A percentile compares a stretch with the other conserved stretches of the same genome.
phyloP scores from a whole-genome alignment of 2,797 vertebrate genomes.

The Champsocephalus esox region DNA sequence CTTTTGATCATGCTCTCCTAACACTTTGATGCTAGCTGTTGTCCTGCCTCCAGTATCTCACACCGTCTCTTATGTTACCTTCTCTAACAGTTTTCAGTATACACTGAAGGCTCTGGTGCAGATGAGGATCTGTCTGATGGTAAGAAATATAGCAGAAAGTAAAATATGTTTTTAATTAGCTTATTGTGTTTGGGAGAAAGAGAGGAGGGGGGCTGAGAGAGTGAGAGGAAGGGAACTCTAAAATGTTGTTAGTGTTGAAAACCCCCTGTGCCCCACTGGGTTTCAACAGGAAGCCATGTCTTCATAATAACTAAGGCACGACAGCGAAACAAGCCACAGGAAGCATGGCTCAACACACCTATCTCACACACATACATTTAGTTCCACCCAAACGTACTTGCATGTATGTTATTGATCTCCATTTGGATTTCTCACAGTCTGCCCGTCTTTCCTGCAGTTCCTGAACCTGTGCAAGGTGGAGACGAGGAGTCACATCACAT shows the following conservation, averaged over 20 bases:
- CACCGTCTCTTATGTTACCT: neutral
- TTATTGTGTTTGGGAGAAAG: neutral
- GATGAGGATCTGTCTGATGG: neutral
- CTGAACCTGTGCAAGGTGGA: fast-evolving
- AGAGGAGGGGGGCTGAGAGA: neutral
- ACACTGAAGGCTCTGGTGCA: slow-evolving; percentile 16
- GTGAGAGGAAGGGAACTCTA: slow-evolving; percentile 10
- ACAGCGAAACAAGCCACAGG: slow-evolving; percentile 62
- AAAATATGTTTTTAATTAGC: neutral
- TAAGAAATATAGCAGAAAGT: slow-evolving; percentile 27
- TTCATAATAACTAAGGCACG: slow-evolving; percentile 59
- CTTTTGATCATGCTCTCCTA: neutral
- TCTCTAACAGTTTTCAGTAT: slow-evolving; percentile 30
- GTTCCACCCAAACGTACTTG: slow-evolving; percentile 25
- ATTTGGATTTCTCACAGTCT: slow-evolving; percentile 3
- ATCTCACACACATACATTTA: slow-evolving; percentile 15
- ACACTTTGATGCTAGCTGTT: neutral
- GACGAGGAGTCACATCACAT: neutral
- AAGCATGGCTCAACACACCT: slow-evolving; percentile 63
- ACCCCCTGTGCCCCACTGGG: slow-evolving; percentile 47
- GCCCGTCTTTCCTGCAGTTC: slow-evolving; percentile 16
- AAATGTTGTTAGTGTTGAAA: slow-evolving; percentile 39
- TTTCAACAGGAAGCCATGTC: slow-evolving; percentile 72
- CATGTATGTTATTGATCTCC: neutral
- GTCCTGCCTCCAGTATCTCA: neutral